Conservation (phyloP, 2,113 vertebrate genomes). For the Pterocles orientalis region DNA sequence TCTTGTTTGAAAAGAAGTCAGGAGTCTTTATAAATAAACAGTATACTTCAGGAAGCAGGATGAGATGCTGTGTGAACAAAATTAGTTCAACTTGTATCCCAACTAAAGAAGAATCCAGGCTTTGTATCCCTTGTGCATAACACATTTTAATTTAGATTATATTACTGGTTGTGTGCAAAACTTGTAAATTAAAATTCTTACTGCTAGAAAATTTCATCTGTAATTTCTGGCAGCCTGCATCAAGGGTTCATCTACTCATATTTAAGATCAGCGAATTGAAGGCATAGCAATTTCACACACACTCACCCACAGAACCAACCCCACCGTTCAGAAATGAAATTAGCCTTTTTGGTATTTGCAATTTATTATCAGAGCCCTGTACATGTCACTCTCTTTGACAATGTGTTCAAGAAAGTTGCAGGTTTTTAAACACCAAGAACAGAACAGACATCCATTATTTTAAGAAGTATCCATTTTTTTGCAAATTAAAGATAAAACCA, state of each 20-base stretch:
- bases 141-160: constrained; percentile 8
- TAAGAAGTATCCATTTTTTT: not conserved
- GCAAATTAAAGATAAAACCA: not conserved
- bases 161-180: not conserved
- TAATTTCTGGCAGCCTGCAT: constrained; percentile 10
- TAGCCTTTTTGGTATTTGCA: not conserved
- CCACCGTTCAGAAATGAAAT: not conserved
- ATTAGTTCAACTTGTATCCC: constrained; percentile 19
- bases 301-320: not conserved
- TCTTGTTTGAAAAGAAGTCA: constrained; percentile 40
- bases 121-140: not conserved
- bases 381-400: not conserved
- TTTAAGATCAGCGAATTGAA: constrained; percentile 17
- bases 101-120: not conserved
- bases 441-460: not conserved
- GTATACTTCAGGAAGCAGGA: not conserved
- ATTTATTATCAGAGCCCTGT: not conserved
- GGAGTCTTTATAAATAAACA: not conserved
- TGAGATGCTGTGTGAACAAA: not conserved
- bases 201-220: not conserved
- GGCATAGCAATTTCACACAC: constrained; percentile 31
- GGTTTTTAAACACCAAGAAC: not conserved
- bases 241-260: not conserved
- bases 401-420: not conserved
- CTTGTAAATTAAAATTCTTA: not conserved